phyloP scores from a whole-genome alignment of 1,140 invertebrate species.

The Pachypsylla venusta region DNA sequence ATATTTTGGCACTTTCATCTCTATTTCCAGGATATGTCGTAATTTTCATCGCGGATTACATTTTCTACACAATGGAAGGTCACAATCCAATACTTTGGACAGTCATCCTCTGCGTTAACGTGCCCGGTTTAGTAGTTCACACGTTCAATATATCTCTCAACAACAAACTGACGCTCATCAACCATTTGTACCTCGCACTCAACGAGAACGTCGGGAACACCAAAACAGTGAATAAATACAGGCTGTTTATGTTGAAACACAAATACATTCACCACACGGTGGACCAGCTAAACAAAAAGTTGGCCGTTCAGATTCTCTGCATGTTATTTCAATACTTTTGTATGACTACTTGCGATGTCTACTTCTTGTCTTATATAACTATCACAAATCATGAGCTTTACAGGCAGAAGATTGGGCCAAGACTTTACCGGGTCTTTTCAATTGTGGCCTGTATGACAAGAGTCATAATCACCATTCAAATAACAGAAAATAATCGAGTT shows the following conservation, averaged over 20 bases:
- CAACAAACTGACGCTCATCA: not conserved
- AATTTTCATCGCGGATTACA: not conserved
- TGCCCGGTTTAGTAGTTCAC: not conserved
- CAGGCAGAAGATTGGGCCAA: not conserved
- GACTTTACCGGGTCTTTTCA: not conserved
- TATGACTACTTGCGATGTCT: not conserved
- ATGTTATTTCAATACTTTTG: not conserved
- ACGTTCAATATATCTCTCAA: not conserved
- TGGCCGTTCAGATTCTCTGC: not conserved
- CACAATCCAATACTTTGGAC: not conserved
- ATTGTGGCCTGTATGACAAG: not conserved
- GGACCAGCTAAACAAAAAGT: not conserved
- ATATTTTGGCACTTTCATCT: not conserved
- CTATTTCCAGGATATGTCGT: not conserved
- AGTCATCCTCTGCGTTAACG: not conserved
- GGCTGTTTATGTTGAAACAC: not conserved
- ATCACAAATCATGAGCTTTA: not conserved
- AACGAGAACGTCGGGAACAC: not conserved
- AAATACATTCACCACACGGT: not conserved
- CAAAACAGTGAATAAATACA: not conserved
- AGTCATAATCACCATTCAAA: not conserved
- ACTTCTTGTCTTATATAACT: not conserved
- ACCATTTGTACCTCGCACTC: not conserved
- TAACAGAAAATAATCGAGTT: not conserved
- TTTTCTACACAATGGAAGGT: not conserved